Base-by-base conservation (phyloP, 2,888 invertebrate species). In the Thera obeliscata region DNA sequence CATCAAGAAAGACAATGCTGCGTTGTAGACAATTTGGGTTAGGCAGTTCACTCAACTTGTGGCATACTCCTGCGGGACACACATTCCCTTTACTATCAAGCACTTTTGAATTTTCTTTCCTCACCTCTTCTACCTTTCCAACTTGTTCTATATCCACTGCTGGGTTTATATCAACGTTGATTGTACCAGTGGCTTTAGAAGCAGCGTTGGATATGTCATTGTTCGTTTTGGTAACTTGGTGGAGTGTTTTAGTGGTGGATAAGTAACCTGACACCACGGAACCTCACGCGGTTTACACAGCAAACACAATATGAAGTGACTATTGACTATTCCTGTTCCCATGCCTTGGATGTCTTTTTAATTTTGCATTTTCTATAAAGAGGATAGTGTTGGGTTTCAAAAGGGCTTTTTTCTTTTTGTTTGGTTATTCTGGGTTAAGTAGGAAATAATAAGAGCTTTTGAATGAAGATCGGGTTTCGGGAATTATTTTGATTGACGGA, bases 291-390 rank as follows among this genome's bases (percentile, higher is more conserved):
- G 91, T 90, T 91, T 90, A 86, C 87, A 87, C 87, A 85, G 84
- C 85, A 92, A 91, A 92, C 90, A 91, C 88, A 91, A 90, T 89
- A 90, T 90, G 91, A 89, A 93, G 91, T 90, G 92, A 89, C 91
- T 93, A 92, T 93, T 91, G 93, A 93, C 92, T 93, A 91, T 91
- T 91, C 88, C 82, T 85, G 91, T 91, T 90, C 90, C 86, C 87
- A 87, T 81, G 82, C 78, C 74, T 79, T 79, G 76, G 79, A 84
- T 82, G 84, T 87, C 85, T 87, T 87, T 91, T 89, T 87, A 84
- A 87, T 89, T 91, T 90, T 86, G 87, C 88, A 83, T 87, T 89
- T 89, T 87, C 85, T 87, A 88, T 87, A 85, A 77, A 78, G 83
- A 82, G 87, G 84, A 86, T 83, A 82, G 88, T 89, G 83, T 93